Percentiles rank a stretch among this genome's conserved stretches.
These are phyloP conservation scores for Drosophila bunnanda DNA, from an alignment of 2,888 invertebrate genomes.

Conservation along the genomic window DNA sequence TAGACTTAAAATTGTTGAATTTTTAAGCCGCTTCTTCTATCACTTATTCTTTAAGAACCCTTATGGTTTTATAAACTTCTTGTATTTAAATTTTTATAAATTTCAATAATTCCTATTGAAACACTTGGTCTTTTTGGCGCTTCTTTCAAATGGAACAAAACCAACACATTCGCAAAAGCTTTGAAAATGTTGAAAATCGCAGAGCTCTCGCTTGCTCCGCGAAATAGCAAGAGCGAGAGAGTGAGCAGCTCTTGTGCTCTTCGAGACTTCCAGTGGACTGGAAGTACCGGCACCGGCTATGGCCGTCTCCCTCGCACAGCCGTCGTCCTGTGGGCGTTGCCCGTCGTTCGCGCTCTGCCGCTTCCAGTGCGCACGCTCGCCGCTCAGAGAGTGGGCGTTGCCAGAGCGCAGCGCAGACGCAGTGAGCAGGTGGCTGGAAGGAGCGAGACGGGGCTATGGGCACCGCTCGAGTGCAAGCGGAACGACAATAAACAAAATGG, in stretches of 20 bases:
- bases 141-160: constrained; percentile 36
- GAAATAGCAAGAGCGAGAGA: constrained; percentile 11
- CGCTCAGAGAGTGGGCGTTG: constrained; percentile 79
- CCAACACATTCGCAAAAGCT: constrained; percentile 44
- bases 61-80: neutral
- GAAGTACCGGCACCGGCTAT: constrained; percentile 32
- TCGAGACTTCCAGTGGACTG: constrained; percentile 36
- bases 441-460: constrained; percentile 57
- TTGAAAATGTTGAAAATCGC: constrained; percentile 45
- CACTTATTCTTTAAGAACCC: neutral
- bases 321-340: constrained; percentile 61
- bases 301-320: constrained; percentile 38
- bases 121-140: constrained; percentile 30
- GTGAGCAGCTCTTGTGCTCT: constrained; percentile 8
- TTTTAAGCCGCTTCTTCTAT: neutral
- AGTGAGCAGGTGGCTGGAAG: constrained; percentile 77
- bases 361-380: constrained; percentile 65
- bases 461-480: constrained; percentile 48
- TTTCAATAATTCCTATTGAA: neutral
- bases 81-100: neutral
- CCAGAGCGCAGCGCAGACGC: constrained; percentile 73
- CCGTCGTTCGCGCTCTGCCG: constrained; percentile 42
- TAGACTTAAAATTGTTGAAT: neutral
- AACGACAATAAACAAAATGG: constrained; percentile 84
- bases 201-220: constrained; percentile 1